Base-by-base conservation (phyloP, 2,888 invertebrate species). In the Epinotia bilunana region DNA sequence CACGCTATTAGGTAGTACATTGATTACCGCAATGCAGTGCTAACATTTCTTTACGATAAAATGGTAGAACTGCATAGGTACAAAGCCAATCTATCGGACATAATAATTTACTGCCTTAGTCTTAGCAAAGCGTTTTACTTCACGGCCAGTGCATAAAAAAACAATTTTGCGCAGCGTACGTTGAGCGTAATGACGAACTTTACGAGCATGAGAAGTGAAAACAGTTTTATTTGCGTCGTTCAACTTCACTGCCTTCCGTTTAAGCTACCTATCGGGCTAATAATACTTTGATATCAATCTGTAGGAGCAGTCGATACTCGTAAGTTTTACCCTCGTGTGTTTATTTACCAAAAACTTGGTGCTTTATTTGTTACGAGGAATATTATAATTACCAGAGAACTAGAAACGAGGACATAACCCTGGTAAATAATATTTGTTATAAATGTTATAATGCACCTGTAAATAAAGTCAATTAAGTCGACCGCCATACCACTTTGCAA, bases 241-340 rank as follows among this genome's bases (percentile, higher is more conserved):
- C 33, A 39, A 55, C 16, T 28, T 57, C 62, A 46, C n/a, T 49
- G 33, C 49, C 20, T 61, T 60, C 60, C 65, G 73, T 73, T 73
- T 73, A 73, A 6, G 65, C 60, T 49, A 49, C 58, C 12, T 16
- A 46, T n/a, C 16, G 33, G 20, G 49, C 28, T 61, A 23, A 60
- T 72, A 72, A 33, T 63, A 57, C 43, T 63, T 64, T 46, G 57
- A 72, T 72, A 64, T 57, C 64, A 63, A 57, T 72, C 71, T 53
- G 72, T 23, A 63, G 9, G 9, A 39, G 39, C 39, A 33, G 33
- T 6, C 55, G 55, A 43, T 72, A 49, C 49, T 49, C 49, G 49
- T 49, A 49, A 63, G 57, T 63, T 55, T 39, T 61, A 4, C 20
- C 55, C 23, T 23, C 13, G 23, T 13, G 28, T 12, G 58, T 13